These are phyloP conservation scores for Lepidochrysops patricia DNA, from an alignment of 2,888 invertebrate genomes.

Conservation along the genomic window DNA sequence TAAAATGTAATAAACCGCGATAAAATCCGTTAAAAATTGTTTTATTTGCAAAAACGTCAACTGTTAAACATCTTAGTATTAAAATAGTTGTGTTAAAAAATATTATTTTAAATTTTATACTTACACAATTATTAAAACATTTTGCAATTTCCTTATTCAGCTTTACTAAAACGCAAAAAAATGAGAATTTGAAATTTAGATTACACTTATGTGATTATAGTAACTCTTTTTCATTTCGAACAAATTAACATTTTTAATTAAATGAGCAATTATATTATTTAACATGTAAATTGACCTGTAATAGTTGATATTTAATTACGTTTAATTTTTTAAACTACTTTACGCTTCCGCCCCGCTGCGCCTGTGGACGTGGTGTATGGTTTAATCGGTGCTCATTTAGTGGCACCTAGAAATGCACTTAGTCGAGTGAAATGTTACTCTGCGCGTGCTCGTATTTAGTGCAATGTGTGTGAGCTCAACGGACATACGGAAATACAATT, in stretches of 20 bases:
- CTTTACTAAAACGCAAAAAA: no score
- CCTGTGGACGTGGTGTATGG: constrained; percentile 28
- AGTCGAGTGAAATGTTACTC: constrained; percentile 59
- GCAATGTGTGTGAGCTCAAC: constrained; percentile 43
- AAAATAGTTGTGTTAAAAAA: no score
- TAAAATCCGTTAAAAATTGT: no score
- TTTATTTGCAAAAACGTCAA: no score
- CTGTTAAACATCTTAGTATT: no score
- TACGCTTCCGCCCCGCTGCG: constrained; percentile 34
- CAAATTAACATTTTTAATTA: neutral
- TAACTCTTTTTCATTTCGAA: neutral
- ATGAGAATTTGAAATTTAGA: neutral
- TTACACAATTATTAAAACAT: no score
- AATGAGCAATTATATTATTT: no score
- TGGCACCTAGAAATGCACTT: constrained; percentile 46
- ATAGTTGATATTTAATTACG: neutral
- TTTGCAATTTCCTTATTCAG: no score
- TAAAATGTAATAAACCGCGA: no score
- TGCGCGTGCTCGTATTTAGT: constrained; percentile 54
- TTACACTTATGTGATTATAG: neutral
- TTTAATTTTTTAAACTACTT: constrained; percentile 17
- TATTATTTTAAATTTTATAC: no score
- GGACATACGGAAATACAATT: constrained; percentile 17
- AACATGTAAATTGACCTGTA: neutral
- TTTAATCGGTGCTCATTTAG: constrained; percentile 41